These are phyloP conservation scores for Cataglyphis altisquamis DNA, from an alignment of 2,888 invertebrate species.

Conservation along the genomic window DNA sequence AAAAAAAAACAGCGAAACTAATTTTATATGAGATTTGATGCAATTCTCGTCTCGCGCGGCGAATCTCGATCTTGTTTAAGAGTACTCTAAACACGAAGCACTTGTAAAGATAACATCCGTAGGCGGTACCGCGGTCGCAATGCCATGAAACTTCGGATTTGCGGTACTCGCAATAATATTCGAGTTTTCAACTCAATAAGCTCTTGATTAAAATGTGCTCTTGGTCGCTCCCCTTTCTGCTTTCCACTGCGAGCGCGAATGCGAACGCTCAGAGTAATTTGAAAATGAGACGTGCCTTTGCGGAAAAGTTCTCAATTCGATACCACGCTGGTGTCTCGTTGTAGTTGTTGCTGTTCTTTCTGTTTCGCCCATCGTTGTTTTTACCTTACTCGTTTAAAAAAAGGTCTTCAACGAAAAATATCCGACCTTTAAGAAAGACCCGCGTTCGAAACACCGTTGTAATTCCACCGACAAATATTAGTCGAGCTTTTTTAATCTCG, in stretches of 20 bases:
- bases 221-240: constrained; percentile 17
- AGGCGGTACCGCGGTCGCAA: constrained; percentile 58
- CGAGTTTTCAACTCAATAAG: constrained; percentile 81
- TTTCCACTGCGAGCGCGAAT: constrained; percentile 9
- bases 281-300: constrained; percentile 78
- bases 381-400: constrained; percentile 44
- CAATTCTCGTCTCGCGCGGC: constrained; percentile 3
- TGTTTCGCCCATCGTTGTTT: constrained; percentile 36
- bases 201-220: constrained; percentile 81
- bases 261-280: constrained; percentile 74
- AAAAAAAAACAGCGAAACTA: neutral
- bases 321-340: constrained; percentile 57
- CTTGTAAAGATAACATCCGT: constrained; percentile 59
- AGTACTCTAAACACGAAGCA: constrained; percentile 32
- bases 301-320: constrained; percentile 78
- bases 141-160: constrained; percentile 61
- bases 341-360: constrained; percentile 26
- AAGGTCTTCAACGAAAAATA: constrained; percentile 54
- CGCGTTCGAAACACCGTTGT: constrained; percentile 25
- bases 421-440: neutral
- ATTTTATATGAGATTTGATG: constrained; percentile 1
- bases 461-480: constrained; percentile 50
- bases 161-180: constrained; percentile 75
- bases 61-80: constrained; percentile 14
- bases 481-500: constrained; percentile 51